Conservation (phyloP, 2,888 invertebrate species). For the Macropis europaea region DNA sequence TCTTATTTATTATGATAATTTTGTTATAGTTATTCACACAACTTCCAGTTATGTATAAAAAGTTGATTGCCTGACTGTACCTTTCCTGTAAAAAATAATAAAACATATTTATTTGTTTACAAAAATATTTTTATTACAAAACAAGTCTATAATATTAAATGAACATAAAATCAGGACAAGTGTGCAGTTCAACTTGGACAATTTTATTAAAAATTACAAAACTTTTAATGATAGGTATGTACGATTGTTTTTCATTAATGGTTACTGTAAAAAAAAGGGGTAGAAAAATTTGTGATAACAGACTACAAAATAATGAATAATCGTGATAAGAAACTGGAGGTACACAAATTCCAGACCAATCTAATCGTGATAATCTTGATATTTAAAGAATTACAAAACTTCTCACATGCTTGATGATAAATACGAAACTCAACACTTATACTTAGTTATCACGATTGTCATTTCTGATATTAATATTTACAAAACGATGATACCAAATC, state of each 20-base stretch:
- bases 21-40: constrained; percentile 8
- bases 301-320: not conserved
- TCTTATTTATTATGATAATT: not conserved
- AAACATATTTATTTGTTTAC: not conserved
- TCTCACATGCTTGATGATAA: not conserved
- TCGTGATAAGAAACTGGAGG: not conserved
- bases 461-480: not conserved
- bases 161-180: not conserved
- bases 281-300: not conserved
- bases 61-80: not conserved
- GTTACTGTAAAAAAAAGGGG: not conserved
- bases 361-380: not conserved
- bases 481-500: not conserved
- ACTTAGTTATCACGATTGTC: not conserved
- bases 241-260: too few relatives aligned
- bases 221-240: too few relatives aligned
- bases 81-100: constrained; percentile 8
- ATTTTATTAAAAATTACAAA: too few relatives aligned
- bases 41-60: not conserved
- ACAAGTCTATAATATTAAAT: not conserved
- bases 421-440: not conserved
- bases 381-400: not conserved
- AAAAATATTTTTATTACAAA: not conserved
- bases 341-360: not conserved
- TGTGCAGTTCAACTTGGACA: too few relatives aligned